Conservation (phyloP, 2,888 invertebrate species). For the Meghimatium bilineatum region DNA sequence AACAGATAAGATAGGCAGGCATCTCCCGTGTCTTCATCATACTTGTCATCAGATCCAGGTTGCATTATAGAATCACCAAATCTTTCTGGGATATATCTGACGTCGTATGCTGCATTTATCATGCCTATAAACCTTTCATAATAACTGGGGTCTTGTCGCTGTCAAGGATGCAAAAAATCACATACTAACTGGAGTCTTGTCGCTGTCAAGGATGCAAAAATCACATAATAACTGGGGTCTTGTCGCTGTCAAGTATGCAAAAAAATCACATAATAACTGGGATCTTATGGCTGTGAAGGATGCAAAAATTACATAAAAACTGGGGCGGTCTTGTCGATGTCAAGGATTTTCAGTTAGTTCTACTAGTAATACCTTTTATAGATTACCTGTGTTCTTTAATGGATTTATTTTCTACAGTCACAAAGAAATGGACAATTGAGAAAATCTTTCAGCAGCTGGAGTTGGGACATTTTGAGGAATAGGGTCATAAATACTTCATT, state of each 20-base stretch:
- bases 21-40: not conserved
- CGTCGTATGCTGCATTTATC: not conserved
- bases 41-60: not conserved
- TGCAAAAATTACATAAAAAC: not conserved
- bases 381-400: too few relatives aligned
- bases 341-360: too few relatives aligned
- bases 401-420: too few relatives aligned
- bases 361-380: too few relatives aligned
- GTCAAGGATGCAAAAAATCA: not conserved
- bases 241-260: not conserved
- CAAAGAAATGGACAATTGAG: too few relatives aligned
- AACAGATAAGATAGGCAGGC: not conserved
- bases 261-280: not conserved
- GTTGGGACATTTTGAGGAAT: too few relatives aligned
- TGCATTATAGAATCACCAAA: not conserved
- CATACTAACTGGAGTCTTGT: not conserved
- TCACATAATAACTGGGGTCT: not conserved
- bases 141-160: not conserved
- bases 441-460: too few relatives aligned
- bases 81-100: not conserved
- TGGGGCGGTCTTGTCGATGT: not conserved
- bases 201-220: not conserved
- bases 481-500: too few relatives aligned
- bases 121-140: not conserved
- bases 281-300: not conserved